phyloP scores from a whole-genome alignment of 2,113 vertebrate genomes.

The Coturnix japonica region DNA sequence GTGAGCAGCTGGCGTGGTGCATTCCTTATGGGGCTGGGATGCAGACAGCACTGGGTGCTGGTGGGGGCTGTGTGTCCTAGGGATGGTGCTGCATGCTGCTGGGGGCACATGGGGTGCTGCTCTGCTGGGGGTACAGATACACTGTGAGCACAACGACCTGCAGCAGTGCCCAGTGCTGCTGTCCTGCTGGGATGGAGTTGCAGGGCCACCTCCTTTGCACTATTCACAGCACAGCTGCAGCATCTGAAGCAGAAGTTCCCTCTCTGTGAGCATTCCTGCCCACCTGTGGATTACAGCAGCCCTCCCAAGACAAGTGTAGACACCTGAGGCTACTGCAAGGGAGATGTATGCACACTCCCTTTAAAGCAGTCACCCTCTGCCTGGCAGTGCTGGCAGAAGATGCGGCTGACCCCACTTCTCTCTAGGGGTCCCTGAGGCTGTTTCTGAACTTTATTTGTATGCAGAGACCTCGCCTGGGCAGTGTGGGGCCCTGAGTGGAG shows the following conservation, averaged over 20 bases:
- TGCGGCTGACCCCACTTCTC: not conserved
- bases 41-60: too few relatives aligned
- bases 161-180: too few relatives aligned
- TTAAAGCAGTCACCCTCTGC: not conserved
- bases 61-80: not conserved
- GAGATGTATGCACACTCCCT: not conserved
- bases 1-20: constrained; percentile 72
- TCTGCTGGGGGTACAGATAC: too few relatives aligned
- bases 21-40: too few relatives aligned
- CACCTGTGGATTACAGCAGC: not conserved
- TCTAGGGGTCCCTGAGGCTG: not conserved
- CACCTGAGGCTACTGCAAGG: not conserved
- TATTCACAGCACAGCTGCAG: accelerated
- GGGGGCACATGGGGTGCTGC: too few relatives aligned
- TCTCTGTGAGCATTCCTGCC: not conserved
- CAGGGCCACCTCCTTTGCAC: not conserved
- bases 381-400: too few relatives aligned
- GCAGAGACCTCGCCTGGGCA: accelerated
- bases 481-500: too few relatives aligned
- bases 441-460: not conserved
- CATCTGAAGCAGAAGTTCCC: not conserved
- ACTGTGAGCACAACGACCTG: too few relatives aligned
- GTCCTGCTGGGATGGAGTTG: too few relatives aligned
- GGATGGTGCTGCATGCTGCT: too few relatives aligned
- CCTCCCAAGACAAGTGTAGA: not conserved